A percentile compares a stretch with the other conserved stretches of the same genome.
Evolutionary conservation across 2,797 vertebrate genomes (phyloP).

Genomic region (Heliangelus exortis): DNA sequence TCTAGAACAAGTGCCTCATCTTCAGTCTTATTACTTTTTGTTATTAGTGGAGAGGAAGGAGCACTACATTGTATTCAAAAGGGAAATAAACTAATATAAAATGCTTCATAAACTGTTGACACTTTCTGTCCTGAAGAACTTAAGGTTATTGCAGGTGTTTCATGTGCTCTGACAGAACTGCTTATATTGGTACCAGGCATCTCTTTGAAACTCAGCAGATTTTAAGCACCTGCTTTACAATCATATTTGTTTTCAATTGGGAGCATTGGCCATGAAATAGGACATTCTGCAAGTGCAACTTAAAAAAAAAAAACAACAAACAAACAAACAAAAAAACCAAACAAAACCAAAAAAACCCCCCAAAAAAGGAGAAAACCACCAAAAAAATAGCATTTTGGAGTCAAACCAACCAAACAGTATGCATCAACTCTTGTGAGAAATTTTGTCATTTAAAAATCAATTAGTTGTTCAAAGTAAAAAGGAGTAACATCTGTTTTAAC

Average conservation of each 20-base stretch:
- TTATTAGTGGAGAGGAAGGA: background rate
- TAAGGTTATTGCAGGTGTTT: background rate
- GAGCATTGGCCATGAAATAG: background rate
- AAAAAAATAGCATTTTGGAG: background rate
- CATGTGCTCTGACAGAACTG: background rate
- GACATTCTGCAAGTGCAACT: background rate
- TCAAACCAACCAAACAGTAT: background rate
- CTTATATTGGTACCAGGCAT: background rate
- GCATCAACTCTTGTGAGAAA: background rate
- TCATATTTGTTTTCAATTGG: background rate
- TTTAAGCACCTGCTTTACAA: background rate
- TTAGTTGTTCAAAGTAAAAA: background rate
- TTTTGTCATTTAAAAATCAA: background rate
- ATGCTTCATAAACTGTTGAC: background rate
- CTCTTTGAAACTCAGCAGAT: background rate
- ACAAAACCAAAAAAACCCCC: too few relatives aligned
- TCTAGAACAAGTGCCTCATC: background rate
- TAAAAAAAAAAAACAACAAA: background rate
- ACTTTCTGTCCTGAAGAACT: background rate
- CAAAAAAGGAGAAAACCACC: background rate
- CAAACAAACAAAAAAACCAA: too few relatives aligned
- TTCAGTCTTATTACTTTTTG: background rate
- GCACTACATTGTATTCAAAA: background rate
- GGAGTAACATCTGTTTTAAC: background rate
- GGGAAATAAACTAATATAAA: background rate